Evolutionary conservation across 2,888 invertebrate species (phyloP).

Genomic region (Ptychoptera albimana): DNA sequence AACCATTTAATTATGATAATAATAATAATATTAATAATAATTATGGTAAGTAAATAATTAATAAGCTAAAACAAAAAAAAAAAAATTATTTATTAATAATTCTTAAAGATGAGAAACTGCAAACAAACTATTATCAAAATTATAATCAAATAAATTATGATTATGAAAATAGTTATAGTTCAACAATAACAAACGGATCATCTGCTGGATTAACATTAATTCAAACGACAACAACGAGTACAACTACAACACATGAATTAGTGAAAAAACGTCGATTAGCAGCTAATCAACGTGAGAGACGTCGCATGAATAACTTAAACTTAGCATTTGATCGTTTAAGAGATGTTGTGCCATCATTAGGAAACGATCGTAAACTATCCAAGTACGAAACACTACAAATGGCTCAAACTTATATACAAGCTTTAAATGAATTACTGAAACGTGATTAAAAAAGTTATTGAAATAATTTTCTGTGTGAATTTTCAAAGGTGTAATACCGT

Average conservation of each 20-base stretch:
- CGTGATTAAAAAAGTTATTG: slow-evolving; percentile 7
- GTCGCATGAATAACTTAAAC: slow-evolving; percentile 57
- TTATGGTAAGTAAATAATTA: no score
- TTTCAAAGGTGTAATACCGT: no score
- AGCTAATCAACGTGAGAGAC: slow-evolving; percentile 56
- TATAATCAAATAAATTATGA: no score
- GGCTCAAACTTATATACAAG: slow-evolving; percentile 60
- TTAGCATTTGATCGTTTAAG: slow-evolving; percentile 44
- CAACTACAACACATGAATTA: slow-evolving; percentile 22
- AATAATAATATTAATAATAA: no score
- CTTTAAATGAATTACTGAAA: slow-evolving; percentile 43
- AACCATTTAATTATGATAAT: no score
- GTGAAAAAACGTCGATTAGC: slow-evolving; percentile 46
- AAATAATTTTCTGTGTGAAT: no score
- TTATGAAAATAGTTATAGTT: background rate
- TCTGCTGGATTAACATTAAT: background rate
- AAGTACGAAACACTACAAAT: slow-evolving; percentile 64
- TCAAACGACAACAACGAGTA: background rate
- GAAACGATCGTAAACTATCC: slow-evolving; percentile 52
- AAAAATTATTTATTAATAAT: no score
- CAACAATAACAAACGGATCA: background rate
- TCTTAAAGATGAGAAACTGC: no score
- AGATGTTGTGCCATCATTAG: slow-evolving; percentile 52
- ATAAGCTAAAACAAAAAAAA: no score
- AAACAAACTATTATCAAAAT: no score